A percentile compares a stretch with the other conserved stretches of the same genome.
phyloP scores from a whole-genome alignment of 2,888 invertebrate genomes.

The Pterostichus niger region DNA sequence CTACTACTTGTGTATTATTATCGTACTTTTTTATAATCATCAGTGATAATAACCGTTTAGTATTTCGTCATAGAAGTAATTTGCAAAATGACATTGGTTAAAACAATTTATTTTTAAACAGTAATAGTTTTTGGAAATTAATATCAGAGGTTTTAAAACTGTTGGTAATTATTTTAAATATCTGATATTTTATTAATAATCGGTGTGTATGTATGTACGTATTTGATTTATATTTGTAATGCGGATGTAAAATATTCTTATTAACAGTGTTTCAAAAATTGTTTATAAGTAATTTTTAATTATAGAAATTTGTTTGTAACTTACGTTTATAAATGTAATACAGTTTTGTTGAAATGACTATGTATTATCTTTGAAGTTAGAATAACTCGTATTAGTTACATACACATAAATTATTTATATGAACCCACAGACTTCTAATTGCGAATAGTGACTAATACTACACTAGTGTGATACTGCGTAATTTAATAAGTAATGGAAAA shows the following conservation, averaged over 20 bases:
- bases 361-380: not conserved
- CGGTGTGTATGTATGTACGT: not conserved
- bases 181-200: not conserved
- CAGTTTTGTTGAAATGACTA: not conserved
- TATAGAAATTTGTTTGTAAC: not conserved
- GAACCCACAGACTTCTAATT: constrained; percentile 27
- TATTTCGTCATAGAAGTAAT: constrained; percentile 30
- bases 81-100: constrained; percentile 14
- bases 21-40: constrained; percentile 21
- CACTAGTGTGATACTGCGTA: not conserved
- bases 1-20: constrained; percentile 14
- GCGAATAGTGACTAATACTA: not conserved
- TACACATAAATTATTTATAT: constrained; percentile 3
- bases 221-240: not conserved
- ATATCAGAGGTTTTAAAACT: not conserved
- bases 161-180: not conserved
- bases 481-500: not conserved
- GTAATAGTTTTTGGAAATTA: constrained; percentile 22
- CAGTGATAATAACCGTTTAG: constrained; percentile 19
- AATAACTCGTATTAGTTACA: not conserved
- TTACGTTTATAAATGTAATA: not conserved
- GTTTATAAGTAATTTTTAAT: not conserved
- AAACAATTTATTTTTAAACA: constrained; percentile 15
- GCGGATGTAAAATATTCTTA: not conserved
- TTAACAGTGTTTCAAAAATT: not conserved